Percentiles rank a stretch among this genome's conserved stretches.
These are phyloP conservation scores for Tauraco hartlaubi DNA, from an alignment of 2,797 vertebrate species.

Conservation along the genomic window DNA sequence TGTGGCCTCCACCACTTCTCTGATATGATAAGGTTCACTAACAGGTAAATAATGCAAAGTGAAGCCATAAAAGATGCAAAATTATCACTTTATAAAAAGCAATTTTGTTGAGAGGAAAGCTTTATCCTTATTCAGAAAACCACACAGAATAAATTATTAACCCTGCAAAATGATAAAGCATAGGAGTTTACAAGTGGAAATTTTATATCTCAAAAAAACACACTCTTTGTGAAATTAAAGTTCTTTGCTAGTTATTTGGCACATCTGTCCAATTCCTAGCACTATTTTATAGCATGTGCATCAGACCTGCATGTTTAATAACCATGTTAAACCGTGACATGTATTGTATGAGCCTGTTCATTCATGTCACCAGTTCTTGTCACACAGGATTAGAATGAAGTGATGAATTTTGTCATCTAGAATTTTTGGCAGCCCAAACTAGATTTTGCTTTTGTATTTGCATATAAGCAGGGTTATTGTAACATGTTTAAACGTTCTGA, in stretches of 20 bases:
- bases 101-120: neutral
- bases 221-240: constrained; percentile 12
- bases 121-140: neutral
- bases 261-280: neutral
- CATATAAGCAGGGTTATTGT: neutral
- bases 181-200: neutral
- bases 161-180: neutral
- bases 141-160: neutral
- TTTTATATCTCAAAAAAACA: neutral
- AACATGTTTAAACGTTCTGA: neutral
- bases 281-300: neutral
- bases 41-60: neutral
- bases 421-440: neutral
- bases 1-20: neutral
- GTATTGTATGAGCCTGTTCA: neutral
- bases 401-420: neutral
- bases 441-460: neutral
- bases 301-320: neutral
- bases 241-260: neutral
- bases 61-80: neutral
- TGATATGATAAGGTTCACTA: neutral
- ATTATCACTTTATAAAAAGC: neutral
- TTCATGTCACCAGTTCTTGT: neutral
- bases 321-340: neutral
- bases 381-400: neutral